Evolutionary conservation across 2,113 vertebrate genomes (phyloP).

Genomic region (Cynoglossus semilaevis): DNA sequence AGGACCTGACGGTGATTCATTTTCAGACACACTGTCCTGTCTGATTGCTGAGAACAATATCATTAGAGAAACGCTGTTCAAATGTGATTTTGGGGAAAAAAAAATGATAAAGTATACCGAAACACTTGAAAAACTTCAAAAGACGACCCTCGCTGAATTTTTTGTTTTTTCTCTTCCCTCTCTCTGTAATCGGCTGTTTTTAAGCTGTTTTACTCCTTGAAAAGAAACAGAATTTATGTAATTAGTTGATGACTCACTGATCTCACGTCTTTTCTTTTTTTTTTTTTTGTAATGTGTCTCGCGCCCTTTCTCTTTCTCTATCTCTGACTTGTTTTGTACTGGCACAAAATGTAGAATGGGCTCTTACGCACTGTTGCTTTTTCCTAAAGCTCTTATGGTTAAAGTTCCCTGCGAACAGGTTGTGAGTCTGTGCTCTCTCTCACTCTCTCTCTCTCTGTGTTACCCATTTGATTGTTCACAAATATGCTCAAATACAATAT

Average conservation of each 20-base stretch:
- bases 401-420: too few species aligned
- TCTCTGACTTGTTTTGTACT: conserved; percentile 29
- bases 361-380: too few species aligned
- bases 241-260: conserved; percentile 63
- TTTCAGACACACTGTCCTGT: conserved; percentile 21
- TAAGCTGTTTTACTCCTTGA: conserved; percentile 58
- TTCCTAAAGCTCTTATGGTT: too few species aligned
- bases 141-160: conserved; percentile 52
- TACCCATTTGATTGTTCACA: conserved; percentile 45
- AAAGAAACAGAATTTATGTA: conserved; percentile 63
- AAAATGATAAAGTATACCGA: too few species aligned
- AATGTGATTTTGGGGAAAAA: conserved; percentile 22
- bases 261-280: conserved; percentile 34
- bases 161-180: conserved; percentile 54
- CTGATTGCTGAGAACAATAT: conserved; percentile 25
- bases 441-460: conserved; percentile 22
- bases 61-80: conserved; percentile 28
- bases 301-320: neutral
- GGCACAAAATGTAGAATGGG: conserved; percentile 15
- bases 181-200: conserved; percentile 57
- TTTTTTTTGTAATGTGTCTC: conserved; percentile 7
- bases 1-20: neutral
- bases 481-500: conserved; percentile 41
- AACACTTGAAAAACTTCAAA: conserved; percentile 40
- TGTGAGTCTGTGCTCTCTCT: neutral